These are phyloP conservation scores for Tyria jacobaeae DNA, from an alignment of 2,888 invertebrate genomes.

Conservation along the genomic window DNA sequence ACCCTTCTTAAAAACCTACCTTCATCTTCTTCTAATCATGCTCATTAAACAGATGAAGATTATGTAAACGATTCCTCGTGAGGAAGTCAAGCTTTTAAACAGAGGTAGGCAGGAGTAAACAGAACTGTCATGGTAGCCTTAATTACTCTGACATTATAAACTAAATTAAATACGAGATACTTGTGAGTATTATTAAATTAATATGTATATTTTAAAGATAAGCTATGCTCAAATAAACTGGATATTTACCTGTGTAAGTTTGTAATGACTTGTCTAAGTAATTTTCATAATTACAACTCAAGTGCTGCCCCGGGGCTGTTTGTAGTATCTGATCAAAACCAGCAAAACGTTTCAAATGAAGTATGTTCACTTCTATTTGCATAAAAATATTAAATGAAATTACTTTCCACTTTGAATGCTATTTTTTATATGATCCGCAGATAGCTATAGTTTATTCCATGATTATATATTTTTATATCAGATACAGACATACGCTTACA, in stretches of 20 bases:
- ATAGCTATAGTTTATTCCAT: too few species aligned
- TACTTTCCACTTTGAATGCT: too few species aligned
- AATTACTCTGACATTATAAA: neutral
- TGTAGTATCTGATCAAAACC: neutral
- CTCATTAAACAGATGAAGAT: too few species aligned
- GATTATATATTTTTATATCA: too few species aligned
- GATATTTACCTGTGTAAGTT: neutral
- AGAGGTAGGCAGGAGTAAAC: neutral
- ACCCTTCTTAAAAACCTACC: too few species aligned
- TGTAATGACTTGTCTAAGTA: neutral
- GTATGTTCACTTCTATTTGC: neutral
- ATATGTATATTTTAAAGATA: constrained; percentile 5
- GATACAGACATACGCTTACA: too few species aligned
- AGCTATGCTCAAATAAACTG: neutral
- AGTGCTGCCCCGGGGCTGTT: neutral
- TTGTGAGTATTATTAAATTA: neutral
- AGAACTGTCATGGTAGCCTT: neutral
- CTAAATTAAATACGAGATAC: neutral
- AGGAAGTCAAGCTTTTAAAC: too few species aligned
- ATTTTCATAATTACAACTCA: constrained; percentile 4
- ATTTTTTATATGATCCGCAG: too few species aligned
- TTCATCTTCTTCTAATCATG: too few species aligned
- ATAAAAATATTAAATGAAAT: too few species aligned
- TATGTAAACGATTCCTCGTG: too few species aligned
- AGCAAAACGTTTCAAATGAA: neutral